Conservation (phyloP, 2,113 vertebrate species). For the Salvelinus fontinalis region DNA sequence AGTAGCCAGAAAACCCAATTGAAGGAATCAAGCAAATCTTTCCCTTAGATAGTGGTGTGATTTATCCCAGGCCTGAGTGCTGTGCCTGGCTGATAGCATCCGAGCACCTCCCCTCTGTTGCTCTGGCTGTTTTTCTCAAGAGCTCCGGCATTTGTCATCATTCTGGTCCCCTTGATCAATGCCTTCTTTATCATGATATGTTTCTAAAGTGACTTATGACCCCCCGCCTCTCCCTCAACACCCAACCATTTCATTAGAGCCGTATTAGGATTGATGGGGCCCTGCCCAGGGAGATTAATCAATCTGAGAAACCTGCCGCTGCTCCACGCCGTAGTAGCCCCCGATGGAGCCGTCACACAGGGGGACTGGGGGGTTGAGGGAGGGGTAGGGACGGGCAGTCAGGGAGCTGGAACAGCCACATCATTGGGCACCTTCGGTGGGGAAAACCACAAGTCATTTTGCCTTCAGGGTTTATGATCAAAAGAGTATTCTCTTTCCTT, state of each 20-base stretch:
- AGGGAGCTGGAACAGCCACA: slow-evolving; percentile 56
- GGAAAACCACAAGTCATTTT: slow-evolving; percentile 48
- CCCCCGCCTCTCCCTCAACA: slow-evolving; percentile 34
- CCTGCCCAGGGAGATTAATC: slow-evolving; percentile 67
- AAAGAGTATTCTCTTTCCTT: slow-evolving; percentile 56
- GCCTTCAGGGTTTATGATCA: slow-evolving; percentile 66
- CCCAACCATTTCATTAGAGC: slow-evolving; percentile 68
- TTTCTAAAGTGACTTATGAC: slow-evolving; percentile 52
- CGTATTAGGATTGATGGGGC: slow-evolving; percentile 72
- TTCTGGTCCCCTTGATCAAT: slow-evolving; percentile 56
- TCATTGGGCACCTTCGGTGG: slow-evolving; percentile 57
- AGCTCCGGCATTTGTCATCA: slow-evolving; percentile 54
- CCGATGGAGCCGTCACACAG: slow-evolving; percentile 55
- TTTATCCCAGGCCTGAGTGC: background rate
- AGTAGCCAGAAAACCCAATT: background rate
- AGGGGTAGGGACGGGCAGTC: slow-evolving; percentile 37
- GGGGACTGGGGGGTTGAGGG: slow-evolving; percentile 5
- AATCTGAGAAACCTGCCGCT: slow-evolving; percentile 57
- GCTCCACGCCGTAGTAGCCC: slow-evolving; percentile 27
- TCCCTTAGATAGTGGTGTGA: background rate
- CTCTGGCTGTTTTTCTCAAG: slow-evolving; percentile 39
- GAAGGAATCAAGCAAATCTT: background rate
- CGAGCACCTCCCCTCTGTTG: slow-evolving; percentile 14
- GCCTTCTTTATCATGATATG: slow-evolving; percentile 64
- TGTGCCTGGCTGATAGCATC: slow-evolving; percentile 21